Evolutionary conservation across 2,888 invertebrate genomes (phyloP).

Genomic region (Scaptomyza tumidula): DNA sequence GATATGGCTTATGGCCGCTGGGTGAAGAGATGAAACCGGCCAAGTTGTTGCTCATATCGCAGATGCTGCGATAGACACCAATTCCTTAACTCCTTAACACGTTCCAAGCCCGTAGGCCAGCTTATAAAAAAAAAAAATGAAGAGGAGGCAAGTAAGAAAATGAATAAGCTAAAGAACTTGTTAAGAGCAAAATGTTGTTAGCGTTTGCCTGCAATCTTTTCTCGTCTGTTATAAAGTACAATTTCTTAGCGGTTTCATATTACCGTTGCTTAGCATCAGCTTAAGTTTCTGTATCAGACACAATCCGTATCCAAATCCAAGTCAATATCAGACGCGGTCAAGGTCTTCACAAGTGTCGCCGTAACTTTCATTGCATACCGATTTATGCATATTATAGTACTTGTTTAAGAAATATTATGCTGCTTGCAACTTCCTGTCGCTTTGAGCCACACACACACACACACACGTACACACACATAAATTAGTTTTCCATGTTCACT

Average conservation of each 20-base stretch:
- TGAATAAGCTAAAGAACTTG: conserved; percentile 47
- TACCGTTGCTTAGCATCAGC: conserved; percentile 57
- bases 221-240: conserved; percentile 49
- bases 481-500: conserved; percentile 84
- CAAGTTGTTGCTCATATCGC: conserved; percentile 55
- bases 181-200: conserved; percentile 79
- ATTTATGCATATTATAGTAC: not conserved
- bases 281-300: not conserved
- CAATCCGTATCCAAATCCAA: not conserved
- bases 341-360: conserved; percentile 64
- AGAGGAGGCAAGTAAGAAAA: not conserved
- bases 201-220: conserved; percentile 47
- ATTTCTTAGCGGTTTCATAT: conserved; percentile 71
- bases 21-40: conserved; percentile 66
- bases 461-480: conserved; percentile 75
- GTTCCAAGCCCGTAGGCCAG: conserved; percentile 48
- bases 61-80: conserved; percentile 66
- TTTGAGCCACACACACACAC: conserved; percentile 57
- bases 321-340: conserved; percentile 62
- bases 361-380: conserved; percentile 49
- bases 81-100: conserved; percentile 75
- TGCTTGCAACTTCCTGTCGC: conserved; percentile 53
- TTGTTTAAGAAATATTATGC: conserved; percentile 7
- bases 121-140: conserved; percentile 12
- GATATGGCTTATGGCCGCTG: conserved; percentile 65